Evolutionary conservation across 2,888 invertebrate species (phyloP).

Genomic region (Lasioglossum oenotherae): DNA sequence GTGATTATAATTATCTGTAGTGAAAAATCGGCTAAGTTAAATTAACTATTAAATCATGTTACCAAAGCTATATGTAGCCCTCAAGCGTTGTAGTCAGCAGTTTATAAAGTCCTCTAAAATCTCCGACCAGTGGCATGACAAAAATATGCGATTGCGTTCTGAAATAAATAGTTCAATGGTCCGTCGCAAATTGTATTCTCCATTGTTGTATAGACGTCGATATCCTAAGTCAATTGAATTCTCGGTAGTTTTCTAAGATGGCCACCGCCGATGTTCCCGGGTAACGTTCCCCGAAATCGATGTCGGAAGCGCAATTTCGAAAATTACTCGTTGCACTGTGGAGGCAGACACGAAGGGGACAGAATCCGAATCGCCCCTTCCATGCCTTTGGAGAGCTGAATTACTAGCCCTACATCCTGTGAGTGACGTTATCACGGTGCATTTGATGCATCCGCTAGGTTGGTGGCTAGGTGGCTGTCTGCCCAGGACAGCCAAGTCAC

Average conservation of each 20-base stretch:
- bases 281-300: conserved; percentile 49
- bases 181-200: background rate
- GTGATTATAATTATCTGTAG: too few relatives aligned
- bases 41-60: too few relatives aligned
- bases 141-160: background rate
- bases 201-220: background rate
- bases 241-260: background rate
- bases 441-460: conserved; percentile 69
- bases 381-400: conserved; percentile 57
- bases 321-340: conserved; percentile 63
- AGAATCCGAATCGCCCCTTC: conserved; percentile 46
- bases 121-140: background rate
- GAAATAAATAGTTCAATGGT: background rate
- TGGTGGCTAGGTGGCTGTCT: conserved; percentile 69
- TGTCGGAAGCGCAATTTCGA: conserved; percentile 66
- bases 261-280: background rate
- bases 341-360: conserved; percentile 37
- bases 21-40: too few relatives aligned
- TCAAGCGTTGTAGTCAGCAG: background rate
- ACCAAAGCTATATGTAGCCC: too few relatives aligned
- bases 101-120: background rate
- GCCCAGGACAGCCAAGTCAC: conserved; percentile 69
- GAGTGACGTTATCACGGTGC: conserved; percentile 78
- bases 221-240: background rate
- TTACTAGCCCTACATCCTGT: conserved; percentile 73